Evolutionary conservation across 2,888 invertebrate genomes (phyloP).

Genomic region (Cryptocheilus praepositus): DNA sequence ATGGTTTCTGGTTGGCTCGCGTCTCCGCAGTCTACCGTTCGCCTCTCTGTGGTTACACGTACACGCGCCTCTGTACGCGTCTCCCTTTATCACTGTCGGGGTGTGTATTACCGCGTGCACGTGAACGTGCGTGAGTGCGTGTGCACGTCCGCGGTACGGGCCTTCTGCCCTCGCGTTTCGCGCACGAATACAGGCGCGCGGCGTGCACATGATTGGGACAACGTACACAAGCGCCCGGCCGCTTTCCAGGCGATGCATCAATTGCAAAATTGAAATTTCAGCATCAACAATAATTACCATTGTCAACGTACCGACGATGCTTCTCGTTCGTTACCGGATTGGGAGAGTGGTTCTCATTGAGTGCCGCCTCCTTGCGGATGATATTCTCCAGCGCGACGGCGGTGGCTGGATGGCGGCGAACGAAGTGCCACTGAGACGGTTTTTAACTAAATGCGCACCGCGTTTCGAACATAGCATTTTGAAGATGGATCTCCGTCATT

Average conservation of each 20-base stretch:
- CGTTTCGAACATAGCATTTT: no score
- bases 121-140: slow-evolving; percentile 24
- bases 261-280: slow-evolving; percentile 70
- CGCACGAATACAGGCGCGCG: not conserved
- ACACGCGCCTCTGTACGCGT: slow-evolving; percentile 8
- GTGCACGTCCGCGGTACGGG: not conserved
- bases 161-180: slow-evolving; percentile 31
- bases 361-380: not conserved
- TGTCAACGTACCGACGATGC: slow-evolving; percentile 57
- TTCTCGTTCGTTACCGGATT: slow-evolving; percentile 49
- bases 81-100: slow-evolving; percentile 20
- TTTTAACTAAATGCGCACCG: no score
- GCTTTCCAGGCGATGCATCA: slow-evolving; percentile 62
- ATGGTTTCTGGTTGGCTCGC: slow-evolving; percentile 70
- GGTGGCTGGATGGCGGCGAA: not conserved
- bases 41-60: slow-evolving; percentile 58
- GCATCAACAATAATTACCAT: slow-evolving; percentile 66
- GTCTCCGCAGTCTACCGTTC: slow-evolving; percentile 65
- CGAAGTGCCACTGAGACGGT: not conserved
- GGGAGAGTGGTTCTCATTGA: slow-evolving; percentile 49
- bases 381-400: not conserved
- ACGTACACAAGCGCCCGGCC: slow-evolving; percentile 33
- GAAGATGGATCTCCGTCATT: no score
- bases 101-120: slow-evolving; percentile 14
- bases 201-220: slow-evolving; percentile 6